Percentiles rank a stretch among this genome's conserved stretches.
phyloP scores from a whole-genome alignment of 2,888 invertebrate genomes.

The Drosophila atripex region DNA sequence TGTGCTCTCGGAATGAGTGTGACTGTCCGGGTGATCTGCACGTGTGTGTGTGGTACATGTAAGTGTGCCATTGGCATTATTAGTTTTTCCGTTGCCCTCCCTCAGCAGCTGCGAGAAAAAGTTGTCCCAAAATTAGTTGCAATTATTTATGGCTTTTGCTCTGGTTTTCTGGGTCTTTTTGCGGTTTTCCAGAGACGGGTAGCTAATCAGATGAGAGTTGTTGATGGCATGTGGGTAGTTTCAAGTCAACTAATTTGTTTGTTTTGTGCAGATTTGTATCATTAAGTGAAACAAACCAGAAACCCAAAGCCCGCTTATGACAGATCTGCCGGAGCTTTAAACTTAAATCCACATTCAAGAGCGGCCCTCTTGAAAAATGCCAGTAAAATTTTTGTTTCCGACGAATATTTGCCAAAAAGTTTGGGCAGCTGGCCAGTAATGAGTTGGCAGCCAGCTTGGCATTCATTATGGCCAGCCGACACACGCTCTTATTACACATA shows the following conservation, averaged over 20 bases:
- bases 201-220: slow-evolving; percentile 43
- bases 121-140: slow-evolving; percentile 64
- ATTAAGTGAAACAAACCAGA: background rate
- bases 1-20: slow-evolving; percentile 20
- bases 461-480: slow-evolving; percentile 40
- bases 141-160: slow-evolving; percentile 69
- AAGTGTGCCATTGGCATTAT: slow-evolving; percentile 72
- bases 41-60: slow-evolving; percentile 28
- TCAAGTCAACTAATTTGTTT: slow-evolving; percentile 30
- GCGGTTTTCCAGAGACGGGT: slow-evolving; percentile 1
- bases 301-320: background rate
- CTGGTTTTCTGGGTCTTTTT: slow-evolving; percentile 17
- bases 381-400: background rate
- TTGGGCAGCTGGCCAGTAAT: slow-evolving; percentile 35
- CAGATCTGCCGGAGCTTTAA: slow-evolving; percentile 9
- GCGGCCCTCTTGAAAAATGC: slow-evolving; percentile 4
- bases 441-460: slow-evolving; percentile 33
- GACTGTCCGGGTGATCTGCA: background rate
- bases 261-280: slow-evolving; percentile 27
- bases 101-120: slow-evolving; percentile 26
- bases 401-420: slow-evolving; percentile 31
- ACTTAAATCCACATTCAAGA: slow-evolving; percentile 1
- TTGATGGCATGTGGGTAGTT: slow-evolving; percentile 16
- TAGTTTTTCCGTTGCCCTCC: slow-evolving; percentile 47
- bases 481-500: slow-evolving; percentile 52